Evolutionary conservation across 2,797 vertebrate species (phyloP).

Genomic region (Paramormyrops hopkinsi): DNA sequence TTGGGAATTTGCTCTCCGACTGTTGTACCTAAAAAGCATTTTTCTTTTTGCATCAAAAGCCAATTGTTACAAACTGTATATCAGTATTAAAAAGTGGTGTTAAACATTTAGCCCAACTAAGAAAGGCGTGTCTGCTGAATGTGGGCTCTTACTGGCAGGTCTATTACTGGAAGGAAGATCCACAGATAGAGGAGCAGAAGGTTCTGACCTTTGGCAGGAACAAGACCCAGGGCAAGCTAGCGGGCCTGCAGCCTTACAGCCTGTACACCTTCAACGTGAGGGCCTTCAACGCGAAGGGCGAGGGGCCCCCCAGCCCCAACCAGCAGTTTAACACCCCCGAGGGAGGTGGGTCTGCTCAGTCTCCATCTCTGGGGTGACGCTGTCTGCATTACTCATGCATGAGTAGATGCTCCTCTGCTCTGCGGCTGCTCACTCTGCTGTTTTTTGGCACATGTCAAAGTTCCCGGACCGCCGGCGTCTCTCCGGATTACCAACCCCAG

Average conservation of each 20-base stretch:
- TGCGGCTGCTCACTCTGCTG: background rate
- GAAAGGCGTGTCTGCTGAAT: background rate
- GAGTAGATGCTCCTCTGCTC: background rate
- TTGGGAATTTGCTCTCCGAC: background rate
- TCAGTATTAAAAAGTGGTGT: background rate
- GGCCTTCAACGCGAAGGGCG: constrained; percentile 84
- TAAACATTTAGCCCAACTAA: background rate
- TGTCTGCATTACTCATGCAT: background rate
- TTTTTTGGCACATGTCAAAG: constrained; percentile 49
- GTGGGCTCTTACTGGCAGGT: constrained; percentile 56
- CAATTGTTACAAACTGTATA: background rate
- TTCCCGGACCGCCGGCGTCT: constrained; percentile 77
- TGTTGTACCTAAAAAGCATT: background rate
- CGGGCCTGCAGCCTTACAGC: constrained; percentile 79
- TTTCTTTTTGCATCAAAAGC: background rate
- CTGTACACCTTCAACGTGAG: constrained; percentile 74
- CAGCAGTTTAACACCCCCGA: constrained; percentile 78
- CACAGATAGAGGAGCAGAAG: constrained; percentile 62
- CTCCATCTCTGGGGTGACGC: background rate
- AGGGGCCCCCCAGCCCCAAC: constrained; percentile 75
- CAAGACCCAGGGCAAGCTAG: constrained; percentile 75
- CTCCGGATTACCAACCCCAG: constrained; percentile 67
- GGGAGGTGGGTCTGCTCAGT: constrained; percentile 70
- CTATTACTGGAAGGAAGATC: constrained; percentile 74
- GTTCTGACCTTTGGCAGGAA: constrained; percentile 76